A percentile compares a stretch with the other conserved stretches of the same genome.
phyloP scores from a whole-genome alignment of 1,140 invertebrate genomes.

The Euglossa dilemma region DNA sequence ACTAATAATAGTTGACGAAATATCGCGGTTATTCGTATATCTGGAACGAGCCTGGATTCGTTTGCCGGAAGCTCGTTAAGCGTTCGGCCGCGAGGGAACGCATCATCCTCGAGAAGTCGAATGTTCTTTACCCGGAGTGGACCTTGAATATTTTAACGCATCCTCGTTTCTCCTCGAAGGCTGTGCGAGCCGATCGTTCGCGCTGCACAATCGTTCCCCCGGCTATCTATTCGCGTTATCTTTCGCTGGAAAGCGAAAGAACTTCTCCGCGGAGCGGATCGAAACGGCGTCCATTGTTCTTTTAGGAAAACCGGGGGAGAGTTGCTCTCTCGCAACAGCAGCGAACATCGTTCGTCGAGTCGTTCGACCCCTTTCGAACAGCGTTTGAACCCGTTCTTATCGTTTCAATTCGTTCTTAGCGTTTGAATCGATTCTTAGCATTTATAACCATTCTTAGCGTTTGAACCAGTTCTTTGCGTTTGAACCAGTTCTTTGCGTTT shows the following conservation, averaged over 20 bases:
- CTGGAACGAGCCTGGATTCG: not conserved
- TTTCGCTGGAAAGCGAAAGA: constrained; percentile 13
- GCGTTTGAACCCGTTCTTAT: not conserved
- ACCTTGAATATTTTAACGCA: constrained; percentile 58
- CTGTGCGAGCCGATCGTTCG: constrained; percentile 1
- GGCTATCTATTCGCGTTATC: constrained; percentile 14
- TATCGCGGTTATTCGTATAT: not conserved
- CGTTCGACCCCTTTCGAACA: no score
- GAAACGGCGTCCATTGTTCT: not conserved
- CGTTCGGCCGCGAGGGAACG: constrained; percentile 2
- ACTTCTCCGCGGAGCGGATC: not conserved
- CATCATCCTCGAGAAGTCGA: constrained; percentile 31
- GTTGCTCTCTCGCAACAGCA: no score
- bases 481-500: no score
- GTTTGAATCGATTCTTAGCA: no score
- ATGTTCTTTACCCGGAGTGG: constrained; percentile 15
- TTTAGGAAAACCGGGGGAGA: not conserved
- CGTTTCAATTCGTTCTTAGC: no score
- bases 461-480: not conserved
- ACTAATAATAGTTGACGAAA: no score
- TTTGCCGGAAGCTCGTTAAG: constrained; percentile 44
- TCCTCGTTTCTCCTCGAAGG: constrained; percentile 15
- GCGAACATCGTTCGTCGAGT: not conserved
- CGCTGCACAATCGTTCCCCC: constrained; percentile 7
- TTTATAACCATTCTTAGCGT: no score